Percentiles rank a stretch among this genome's conserved stretches.
Conservation (phyloP, 2,888 invertebrate species). For the Lasioglossum calceatum region DNA sequence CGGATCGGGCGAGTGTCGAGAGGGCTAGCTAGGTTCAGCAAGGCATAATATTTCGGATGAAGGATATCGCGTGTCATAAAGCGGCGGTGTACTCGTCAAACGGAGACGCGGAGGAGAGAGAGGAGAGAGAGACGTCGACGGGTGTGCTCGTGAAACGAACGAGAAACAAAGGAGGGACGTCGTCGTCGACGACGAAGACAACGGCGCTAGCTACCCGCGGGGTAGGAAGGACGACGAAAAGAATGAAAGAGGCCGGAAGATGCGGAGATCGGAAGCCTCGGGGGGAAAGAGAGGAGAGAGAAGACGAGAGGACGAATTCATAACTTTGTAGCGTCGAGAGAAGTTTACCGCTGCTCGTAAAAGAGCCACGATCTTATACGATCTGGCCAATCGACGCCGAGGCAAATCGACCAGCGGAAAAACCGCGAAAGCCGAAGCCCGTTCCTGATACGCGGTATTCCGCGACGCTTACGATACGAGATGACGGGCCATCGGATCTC, state of each 20-base stretch:
- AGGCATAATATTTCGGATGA: conserved; percentile 79
- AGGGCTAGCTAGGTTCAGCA: conserved; percentile 57
- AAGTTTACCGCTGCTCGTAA: conserved; percentile 74
- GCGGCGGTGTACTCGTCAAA: conserved; percentile 69
- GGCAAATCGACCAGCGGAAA: conserved; percentile 46
- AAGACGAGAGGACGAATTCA: conserved; percentile 69
- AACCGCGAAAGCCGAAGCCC: conserved; percentile 28
- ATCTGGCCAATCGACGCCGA: conserved; percentile 64
- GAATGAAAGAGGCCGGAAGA: conserved; percentile 29
- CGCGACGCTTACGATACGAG: conserved; percentile 32
- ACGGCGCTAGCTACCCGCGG: neutral
- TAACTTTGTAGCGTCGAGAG: conserved; percentile 74
- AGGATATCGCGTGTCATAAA: conserved; percentile 82
- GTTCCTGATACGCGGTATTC: conserved; percentile 49
- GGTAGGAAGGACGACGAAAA: conserved; percentile 26
- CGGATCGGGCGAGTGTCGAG: conserved; percentile 29
- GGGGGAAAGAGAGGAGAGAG: neutral
- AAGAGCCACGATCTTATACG: conserved; percentile 57
- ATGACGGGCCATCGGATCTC: conserved; percentile 44
- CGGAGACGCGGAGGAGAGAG: conserved; percentile 37
- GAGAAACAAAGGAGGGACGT: conserved; percentile 50
- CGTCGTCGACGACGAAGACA: too few species aligned
- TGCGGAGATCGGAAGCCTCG: neutral
- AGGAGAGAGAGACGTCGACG: conserved; percentile 18
- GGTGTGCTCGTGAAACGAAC: conserved; percentile 36